phyloP scores from a whole-genome alignment of 2,888 invertebrate genomes.

The Drosophila birchii region DNA sequence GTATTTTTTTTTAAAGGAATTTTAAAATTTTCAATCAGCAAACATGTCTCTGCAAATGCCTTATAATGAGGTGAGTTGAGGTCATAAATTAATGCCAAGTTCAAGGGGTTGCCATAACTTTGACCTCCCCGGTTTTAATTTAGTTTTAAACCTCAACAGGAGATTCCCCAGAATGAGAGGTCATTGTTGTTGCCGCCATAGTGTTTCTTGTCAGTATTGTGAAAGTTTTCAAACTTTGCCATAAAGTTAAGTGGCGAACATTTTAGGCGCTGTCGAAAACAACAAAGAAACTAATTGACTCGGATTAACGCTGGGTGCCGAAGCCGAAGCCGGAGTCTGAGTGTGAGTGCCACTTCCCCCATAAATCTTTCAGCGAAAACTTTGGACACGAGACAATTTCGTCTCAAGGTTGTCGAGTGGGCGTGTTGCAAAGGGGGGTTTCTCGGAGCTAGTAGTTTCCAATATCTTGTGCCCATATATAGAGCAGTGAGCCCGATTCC shows the following conservation, averaged over 20 bases:
- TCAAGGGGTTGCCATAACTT: constrained; percentile 45
- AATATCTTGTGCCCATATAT: constrained; percentile 44
- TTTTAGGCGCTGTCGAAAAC: constrained; percentile 60
- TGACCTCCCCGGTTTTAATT: constrained; percentile 52
- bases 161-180: constrained; percentile 52
- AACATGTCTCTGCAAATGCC: neutral
- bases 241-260: constrained; percentile 71
- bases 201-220: constrained; percentile 32
- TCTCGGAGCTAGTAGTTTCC: constrained; percentile 34
- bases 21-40: neutral
- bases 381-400: constrained; percentile 43
- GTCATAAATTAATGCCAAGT: constrained; percentile 46
- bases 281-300: constrained; percentile 81
- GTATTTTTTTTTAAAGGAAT: neutral
- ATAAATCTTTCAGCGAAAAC: constrained; percentile 68
- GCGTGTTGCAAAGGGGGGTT: neutral
- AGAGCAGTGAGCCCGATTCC: constrained; percentile 20
- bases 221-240: constrained; percentile 68
- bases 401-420: constrained; percentile 62
- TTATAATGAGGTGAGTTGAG: constrained; percentile 36
- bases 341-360: constrained; percentile 36
- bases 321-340: constrained; percentile 1
- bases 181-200: constrained; percentile 43
- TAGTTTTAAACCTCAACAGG: constrained; percentile 45
- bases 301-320: constrained; percentile 70